Percentiles rank a stretch among this genome's conserved stretches.
Evolutionary conservation across 2,113 vertebrate species (phyloP).

Genomic region (Barnardius zonarius): DNA sequence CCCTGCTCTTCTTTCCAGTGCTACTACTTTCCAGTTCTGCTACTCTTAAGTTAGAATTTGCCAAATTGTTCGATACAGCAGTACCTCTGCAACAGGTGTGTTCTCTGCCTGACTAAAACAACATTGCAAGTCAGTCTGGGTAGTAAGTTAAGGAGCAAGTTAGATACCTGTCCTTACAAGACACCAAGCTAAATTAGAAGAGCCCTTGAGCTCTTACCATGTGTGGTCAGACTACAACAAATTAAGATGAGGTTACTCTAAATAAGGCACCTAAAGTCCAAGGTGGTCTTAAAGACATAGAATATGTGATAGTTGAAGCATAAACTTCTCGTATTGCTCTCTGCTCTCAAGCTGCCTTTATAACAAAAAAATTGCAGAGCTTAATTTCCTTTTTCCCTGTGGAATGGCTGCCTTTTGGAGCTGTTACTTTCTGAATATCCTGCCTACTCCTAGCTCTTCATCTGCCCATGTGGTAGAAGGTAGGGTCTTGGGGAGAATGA

Average conservation of each 20-base stretch:
- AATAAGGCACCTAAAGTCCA: neutral
- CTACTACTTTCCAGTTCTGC: neutral
- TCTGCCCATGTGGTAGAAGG: neutral
- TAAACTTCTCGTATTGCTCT: neutral
- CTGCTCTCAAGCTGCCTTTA: neutral
- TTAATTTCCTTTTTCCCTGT: neutral
- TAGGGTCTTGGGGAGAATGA: neutral
- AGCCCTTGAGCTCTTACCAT: rapidly evolving
- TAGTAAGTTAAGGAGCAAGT: neutral
- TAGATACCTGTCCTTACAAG: neutral
- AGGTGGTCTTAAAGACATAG: neutral
- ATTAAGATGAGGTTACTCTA: neutral
- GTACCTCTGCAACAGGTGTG: neutral
- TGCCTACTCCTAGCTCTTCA: neutral
- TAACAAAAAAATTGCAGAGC: neutral
- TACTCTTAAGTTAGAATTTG: neutral
- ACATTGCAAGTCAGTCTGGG: neutral
- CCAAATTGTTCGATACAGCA: neutral
- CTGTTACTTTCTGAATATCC: neutral
- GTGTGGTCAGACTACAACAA: neutral
- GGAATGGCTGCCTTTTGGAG: neutral
- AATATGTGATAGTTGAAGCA: neutral
- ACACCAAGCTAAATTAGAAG: neutral
- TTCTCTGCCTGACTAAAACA: neutral
- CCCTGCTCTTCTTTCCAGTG: neutral